A percentile compares a stretch with the other conserved stretches of the same genome.
These are phyloP conservation scores for Vicugna pacos DNA, from an alignment of 2,113 vertebrate genomes.

Conservation along the genomic window DNA sequence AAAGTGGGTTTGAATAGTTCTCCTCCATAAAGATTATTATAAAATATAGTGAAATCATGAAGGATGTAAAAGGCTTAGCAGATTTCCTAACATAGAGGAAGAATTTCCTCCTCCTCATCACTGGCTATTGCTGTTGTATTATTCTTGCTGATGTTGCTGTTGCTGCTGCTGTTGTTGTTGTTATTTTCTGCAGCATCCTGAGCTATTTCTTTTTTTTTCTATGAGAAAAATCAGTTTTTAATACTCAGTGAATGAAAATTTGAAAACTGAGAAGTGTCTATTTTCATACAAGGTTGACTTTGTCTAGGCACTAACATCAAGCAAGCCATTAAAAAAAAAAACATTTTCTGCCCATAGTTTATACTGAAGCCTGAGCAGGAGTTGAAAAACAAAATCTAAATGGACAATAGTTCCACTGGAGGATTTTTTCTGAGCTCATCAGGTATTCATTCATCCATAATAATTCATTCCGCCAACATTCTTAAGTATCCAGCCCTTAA, in stretches of 20 bases:
- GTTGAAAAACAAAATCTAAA: neutral
- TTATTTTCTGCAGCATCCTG: neutral
- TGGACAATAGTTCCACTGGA: neutral
- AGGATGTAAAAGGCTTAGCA: neutral
- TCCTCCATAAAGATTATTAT: neutral
- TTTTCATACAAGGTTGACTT: conserved; percentile 20
- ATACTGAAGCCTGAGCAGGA: neutral
- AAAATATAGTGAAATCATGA: neutral
- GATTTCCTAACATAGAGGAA: neutral
- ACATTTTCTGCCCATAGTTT: neutral
- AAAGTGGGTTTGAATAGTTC: neutral
- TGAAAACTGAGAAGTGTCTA: conserved; percentile 27
- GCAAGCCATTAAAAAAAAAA: neutral
- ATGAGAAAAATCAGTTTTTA: neutral
- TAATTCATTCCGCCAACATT: neutral
- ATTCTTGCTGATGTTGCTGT: neutral
- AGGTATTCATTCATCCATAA: neutral
- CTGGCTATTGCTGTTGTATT: neutral
- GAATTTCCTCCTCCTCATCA: neutral
- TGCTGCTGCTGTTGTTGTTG: neutral
- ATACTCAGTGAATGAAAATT: conserved; percentile 37
- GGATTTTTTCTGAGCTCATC: neutral
- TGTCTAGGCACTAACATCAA: neutral
- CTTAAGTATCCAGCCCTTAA: neutral
- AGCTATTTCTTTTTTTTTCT: neutral